Conservation (phyloP, 2,888 invertebrate species). For the Chaetogeoica ovagalla region DNA sequence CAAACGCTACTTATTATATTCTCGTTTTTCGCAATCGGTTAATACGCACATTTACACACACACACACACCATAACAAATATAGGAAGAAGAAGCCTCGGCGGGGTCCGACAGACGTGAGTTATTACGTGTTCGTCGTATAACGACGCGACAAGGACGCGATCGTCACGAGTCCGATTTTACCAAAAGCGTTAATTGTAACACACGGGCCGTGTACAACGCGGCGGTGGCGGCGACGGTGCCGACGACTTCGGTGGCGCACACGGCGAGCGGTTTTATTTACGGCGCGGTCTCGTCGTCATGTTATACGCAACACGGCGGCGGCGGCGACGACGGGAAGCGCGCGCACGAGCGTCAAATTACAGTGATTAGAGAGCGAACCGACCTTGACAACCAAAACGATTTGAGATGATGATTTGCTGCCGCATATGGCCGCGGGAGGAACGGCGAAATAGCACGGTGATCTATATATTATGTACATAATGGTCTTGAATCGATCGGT, state of each 20-base stretch:
- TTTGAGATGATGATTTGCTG: conserved; percentile 14
- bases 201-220: conserved; percentile 18
- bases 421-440: neutral
- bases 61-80: neutral
- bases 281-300: neutral
- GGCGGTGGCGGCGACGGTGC: neutral
- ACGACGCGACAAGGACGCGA: conserved; percentile 36
- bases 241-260: neutral
- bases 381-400: conserved; percentile 43
- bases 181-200: conserved; percentile 52
- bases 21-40: neutral
- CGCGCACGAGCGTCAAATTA: conserved; percentile 44
- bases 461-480: too few relatives aligned
- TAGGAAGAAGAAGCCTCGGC: conserved; percentile 37
- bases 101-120: neutral
- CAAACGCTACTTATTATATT: conserved; percentile 31
- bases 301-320: neutral
- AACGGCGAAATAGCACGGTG: neutral
- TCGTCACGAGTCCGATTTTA: conserved; percentile 49
- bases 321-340: neutral
- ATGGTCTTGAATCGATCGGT: too few relatives aligned
- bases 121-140: conserved; percentile 26
- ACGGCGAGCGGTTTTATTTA: neutral
- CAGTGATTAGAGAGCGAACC: conserved; percentile 31
- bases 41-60: neutral